Base-by-base conservation (phyloP, 2,888 invertebrate genomes). In the Tenthredo scrophulariae region DNA sequence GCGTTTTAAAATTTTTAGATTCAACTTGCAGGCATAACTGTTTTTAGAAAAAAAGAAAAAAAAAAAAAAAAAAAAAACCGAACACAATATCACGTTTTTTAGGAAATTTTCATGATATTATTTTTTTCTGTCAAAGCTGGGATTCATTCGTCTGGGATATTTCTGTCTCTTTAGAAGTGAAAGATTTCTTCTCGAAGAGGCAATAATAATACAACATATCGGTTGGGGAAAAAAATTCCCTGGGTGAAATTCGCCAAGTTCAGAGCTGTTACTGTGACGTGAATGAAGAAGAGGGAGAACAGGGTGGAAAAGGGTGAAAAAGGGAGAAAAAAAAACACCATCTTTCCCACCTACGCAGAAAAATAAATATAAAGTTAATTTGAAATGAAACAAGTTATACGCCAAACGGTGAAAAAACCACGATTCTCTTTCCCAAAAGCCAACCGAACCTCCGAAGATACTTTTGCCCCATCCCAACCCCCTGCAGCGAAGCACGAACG, bases 401-500 rank as follows among this genome's bases (percentile, higher is more conserved):
- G 70, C 70, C 13, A 37, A 26, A 62, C 62, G 33, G n/a, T 37
- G 10, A n/a, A 37, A 72, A 72, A 9, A 40, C 4, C 37, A 33
- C 33, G 40, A 40, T 72, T 72, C 40, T n/a, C 29, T 72, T 29
- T 72, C 18, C 70, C 26, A 40, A 40, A 72, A 40, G 37, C 37
- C n/a, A 37, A 72, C 37, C 7, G 70, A 72, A 72, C 40, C 70
- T 40, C n/a, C 70, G 54, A 37, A 72, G 40, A 72, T 40, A n/a
- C 70, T 40, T 40, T n/a, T 7, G 37, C 33, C 37, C 13, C n/a
- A 40, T 72, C 40, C 40, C n/a, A 18, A 72, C 40, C 37, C 62
- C 62, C 13, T 22, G 4, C 1, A 26, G 13, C 22, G 40, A 29
- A 10, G 1, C 10, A 40, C n/a, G n/a, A 37, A 72, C 1, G 37